A percentile compares a stretch with the other conserved stretches of the same genome.
phyloP scores from a whole-genome alignment of 2,113 vertebrate species.

The Gila orcuttii region DNA sequence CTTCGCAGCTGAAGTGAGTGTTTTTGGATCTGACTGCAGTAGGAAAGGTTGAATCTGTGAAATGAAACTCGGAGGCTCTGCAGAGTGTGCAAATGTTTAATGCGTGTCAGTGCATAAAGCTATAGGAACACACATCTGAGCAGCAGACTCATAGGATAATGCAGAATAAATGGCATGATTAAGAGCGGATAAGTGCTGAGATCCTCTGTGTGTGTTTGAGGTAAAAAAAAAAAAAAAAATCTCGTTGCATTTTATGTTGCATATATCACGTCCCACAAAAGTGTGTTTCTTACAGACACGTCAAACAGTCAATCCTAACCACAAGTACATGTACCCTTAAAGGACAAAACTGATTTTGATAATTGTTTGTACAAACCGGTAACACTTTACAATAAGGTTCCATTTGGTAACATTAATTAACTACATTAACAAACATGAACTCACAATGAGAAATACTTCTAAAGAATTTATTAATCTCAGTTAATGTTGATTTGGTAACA shows the following conservation, averaged over 20 bases:
- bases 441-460: too few species aligned
- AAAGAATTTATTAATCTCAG: too few species aligned
- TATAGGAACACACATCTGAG: slow-evolving; percentile 57
- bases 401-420: too few species aligned
- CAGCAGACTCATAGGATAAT: slow-evolving; percentile 4
- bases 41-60: slow-evolving; percentile 44
- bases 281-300: background rate
- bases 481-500: too few species aligned
- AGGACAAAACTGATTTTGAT: background rate
- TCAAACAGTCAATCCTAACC: background rate
- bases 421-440: too few species aligned
- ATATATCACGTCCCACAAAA: background rate
- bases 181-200: background rate
- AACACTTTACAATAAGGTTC: too few species aligned
- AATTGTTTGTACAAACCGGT: too few species aligned
- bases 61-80: slow-evolving; percentile 44
- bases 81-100: slow-evolving; percentile 60
- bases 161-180: slow-evolving; percentile 21
- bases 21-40: slow-evolving; percentile 16
- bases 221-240: background rate
- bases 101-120: slow-evolving; percentile 46
- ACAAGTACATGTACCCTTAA: background rate
- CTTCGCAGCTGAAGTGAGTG: background rate
- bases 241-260: background rate
- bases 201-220: background rate